These are phyloP conservation scores for Euphonia xanthogaster DNA, from an alignment of 2,797 vertebrate species.

Conservation along the genomic window DNA sequence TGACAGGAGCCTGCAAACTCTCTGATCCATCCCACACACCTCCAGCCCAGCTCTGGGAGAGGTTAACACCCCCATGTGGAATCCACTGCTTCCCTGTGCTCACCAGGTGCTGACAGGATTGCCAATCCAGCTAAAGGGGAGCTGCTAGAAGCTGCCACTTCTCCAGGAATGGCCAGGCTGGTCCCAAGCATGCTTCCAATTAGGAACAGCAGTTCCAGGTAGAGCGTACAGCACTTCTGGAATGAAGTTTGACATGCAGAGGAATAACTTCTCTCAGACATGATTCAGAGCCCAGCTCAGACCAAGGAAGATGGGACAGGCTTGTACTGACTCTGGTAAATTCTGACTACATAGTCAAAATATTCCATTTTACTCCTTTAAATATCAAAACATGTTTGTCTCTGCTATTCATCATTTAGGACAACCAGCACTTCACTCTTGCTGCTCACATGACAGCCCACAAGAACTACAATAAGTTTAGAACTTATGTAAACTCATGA, in stretches of 20 bases:
- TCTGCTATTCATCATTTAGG: background rate
- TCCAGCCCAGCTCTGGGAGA: background rate
- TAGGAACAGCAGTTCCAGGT: background rate
- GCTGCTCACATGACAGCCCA: background rate
- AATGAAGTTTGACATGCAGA: background rate
- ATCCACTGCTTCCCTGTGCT: background rate
- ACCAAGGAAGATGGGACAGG: background rate
- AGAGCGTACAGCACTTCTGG: background rate
- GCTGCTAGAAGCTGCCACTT: background rate
- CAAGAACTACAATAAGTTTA: background rate
- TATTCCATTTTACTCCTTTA: background rate
- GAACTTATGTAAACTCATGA: background rate
- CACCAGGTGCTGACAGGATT: background rate
- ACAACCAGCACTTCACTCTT: background rate
- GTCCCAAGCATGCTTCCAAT: background rate
- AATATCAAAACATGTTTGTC: background rate
- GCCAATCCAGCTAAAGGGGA: background rate
- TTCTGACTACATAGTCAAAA: background rate
- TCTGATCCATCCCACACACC: rapidly evolving
- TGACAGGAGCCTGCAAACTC: background rate
- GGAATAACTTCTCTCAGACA: background rate
- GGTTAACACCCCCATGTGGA: rapidly evolving
- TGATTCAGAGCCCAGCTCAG: background rate
- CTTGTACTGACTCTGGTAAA: background rate
- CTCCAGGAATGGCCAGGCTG: background rate